Percentiles rank a stretch among this genome's conserved stretches.
These are phyloP conservation scores for Drosophila falleni DNA, from an alignment of 2,888 invertebrate species.

Conservation along the genomic window DNA sequence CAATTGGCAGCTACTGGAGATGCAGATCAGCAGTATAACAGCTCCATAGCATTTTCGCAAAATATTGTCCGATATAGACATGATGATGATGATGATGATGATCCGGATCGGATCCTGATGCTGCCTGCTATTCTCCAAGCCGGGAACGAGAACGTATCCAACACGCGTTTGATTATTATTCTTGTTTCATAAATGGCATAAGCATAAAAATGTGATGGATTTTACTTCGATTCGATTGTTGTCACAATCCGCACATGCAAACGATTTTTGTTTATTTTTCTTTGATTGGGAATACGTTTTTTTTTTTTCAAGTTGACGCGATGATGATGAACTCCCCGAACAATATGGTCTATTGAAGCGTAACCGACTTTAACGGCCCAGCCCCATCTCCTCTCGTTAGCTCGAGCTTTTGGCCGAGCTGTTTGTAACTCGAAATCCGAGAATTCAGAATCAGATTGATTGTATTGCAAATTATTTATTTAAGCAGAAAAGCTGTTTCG, in stretches of 20 bases:
- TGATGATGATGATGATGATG: constrained; percentile 4
- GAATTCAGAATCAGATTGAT: constrained; percentile 32
- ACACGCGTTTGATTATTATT: constrained; percentile 62
- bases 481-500: constrained; percentile 49
- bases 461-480: constrained; percentile 44
- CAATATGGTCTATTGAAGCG: constrained; percentile 11
- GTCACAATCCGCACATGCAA: constrained; percentile 24
- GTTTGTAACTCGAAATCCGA: constrained; percentile 41
- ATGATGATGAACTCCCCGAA: neutral
- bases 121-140: neutral
- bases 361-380: constrained; percentile 15
- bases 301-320: neutral
- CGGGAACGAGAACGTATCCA: constrained; percentile 50
- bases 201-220: constrained; percentile 25
- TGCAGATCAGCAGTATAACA: constrained; percentile 63
- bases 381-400: constrained; percentile 16
- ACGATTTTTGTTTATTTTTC: constrained; percentile 40
- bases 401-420: constrained; percentile 33
- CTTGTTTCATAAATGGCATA: constrained; percentile 56
- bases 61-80: constrained; percentile 35
- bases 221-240: constrained; percentile 21
- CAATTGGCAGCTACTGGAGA: constrained; percentile 40
- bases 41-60: constrained; percentile 27
- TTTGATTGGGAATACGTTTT: neutral
- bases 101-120: constrained; percentile 3